Conservation (phyloP, 2,888 invertebrate genomes). For the Melanotus villosus region DNA sequence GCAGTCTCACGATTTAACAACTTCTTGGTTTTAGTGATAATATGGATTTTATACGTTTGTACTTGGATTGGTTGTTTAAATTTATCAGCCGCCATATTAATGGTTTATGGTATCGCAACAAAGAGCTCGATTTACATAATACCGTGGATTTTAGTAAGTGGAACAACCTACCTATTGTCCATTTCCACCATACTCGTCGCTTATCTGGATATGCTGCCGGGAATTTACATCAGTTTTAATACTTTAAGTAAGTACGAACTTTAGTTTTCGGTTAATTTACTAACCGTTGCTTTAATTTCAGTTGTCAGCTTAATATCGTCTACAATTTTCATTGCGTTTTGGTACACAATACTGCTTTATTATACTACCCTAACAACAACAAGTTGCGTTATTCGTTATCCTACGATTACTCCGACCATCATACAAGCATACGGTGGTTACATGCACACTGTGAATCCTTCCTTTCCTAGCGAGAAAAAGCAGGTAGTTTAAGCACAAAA, state of each 20-base stretch:
- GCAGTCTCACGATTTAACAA: too few relatives aligned
- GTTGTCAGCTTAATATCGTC: slow-evolving; percentile 51
- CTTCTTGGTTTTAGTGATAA: slow-evolving; percentile 50
- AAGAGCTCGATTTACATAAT: slow-evolving; percentile 55
- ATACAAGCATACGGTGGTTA: slow-evolving; percentile 59
- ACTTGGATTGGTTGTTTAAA: slow-evolving; percentile 58
- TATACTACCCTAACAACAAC: slow-evolving; percentile 51
- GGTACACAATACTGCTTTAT: slow-evolving; percentile 55
- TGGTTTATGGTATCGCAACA: slow-evolving; percentile 57
- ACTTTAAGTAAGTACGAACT: slow-evolving; percentile 44
- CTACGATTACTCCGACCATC: slow-evolving; percentile 50
- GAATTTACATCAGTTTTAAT: slow-evolving; percentile 52
- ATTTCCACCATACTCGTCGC: slow-evolving; percentile 51
- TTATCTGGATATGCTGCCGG: slow-evolving; percentile 53
- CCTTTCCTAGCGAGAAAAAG: slow-evolving; percentile 34
- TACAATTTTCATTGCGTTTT: slow-evolving; percentile 52
- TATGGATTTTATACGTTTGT: slow-evolving; percentile 54
- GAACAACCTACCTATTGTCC: slow-evolving; percentile 51
- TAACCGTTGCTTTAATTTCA: slow-evolving; percentile 43
- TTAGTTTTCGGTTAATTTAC: not conserved
- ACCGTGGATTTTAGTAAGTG: slow-evolving; percentile 57
- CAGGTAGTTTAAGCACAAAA: slow-evolving; percentile 36
- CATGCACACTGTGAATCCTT: slow-evolving; percentile 54
- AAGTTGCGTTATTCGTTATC: slow-evolving; percentile 47
- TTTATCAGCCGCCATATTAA: slow-evolving; percentile 52